Evolutionary conservation across 2,113 vertebrate genomes (phyloP).

Genomic region (cattle (Bos taurus)): DNA sequence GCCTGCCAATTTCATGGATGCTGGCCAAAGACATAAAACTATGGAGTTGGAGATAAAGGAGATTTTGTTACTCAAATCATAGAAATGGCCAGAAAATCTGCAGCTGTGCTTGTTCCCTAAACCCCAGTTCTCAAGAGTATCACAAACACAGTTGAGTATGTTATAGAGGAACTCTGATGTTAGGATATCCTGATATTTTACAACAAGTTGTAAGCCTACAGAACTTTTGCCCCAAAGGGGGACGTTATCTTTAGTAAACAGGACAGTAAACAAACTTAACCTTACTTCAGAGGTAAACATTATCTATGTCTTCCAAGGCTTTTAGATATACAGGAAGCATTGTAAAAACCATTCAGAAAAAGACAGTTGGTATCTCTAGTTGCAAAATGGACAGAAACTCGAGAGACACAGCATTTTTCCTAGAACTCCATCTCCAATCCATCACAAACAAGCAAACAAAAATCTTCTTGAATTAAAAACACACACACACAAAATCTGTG

Average conservation of each 20-base stretch:
- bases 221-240: not conserved
- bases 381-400: not conserved
- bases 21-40: not conserved
- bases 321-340: not conserved
- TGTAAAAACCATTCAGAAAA: not conserved
- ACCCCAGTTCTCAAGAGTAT: not conserved
- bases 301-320: not conserved
- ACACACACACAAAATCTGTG: not conserved
- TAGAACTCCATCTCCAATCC: not conserved
- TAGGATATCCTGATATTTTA: not conserved
- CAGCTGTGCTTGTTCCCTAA: not conserved
- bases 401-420: not conserved
- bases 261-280: not conserved
- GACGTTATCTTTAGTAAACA: not conserved
- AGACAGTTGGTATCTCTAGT: not conserved
- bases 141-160: not conserved
- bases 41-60: not conserved
- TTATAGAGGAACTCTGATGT: not conserved
- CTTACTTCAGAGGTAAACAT: not conserved
- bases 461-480: not conserved
- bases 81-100: not conserved
- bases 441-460: not conserved
- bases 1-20: not conserved
- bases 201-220: not conserved
- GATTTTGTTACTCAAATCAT: not conserved